phyloP scores from a whole-genome alignment of 1,140 invertebrate genomes.

The Drosophila murphyi region DNA sequence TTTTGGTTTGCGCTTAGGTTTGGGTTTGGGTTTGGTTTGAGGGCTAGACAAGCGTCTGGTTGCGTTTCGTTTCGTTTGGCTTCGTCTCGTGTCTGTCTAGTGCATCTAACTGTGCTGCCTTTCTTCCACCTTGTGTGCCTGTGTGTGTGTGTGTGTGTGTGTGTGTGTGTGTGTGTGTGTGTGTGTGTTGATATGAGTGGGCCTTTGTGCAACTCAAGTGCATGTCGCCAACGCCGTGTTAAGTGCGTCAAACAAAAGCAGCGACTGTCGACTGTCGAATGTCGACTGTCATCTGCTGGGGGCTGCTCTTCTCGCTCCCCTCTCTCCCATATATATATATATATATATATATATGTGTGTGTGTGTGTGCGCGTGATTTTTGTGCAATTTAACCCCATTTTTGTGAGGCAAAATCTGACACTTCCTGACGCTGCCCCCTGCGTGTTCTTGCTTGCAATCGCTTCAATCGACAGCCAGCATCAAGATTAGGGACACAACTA shows the following conservation, averaged over 20 bases:
- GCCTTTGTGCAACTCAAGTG: slow-evolving; percentile 82
- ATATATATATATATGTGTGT: neutral
- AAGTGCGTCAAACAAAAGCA: slow-evolving; percentile 78
- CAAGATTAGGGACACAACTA: slow-evolving; percentile 38
- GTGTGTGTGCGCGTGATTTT: slow-evolving; percentile 63
- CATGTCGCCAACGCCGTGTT: slow-evolving; percentile 83
- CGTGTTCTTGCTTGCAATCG: neutral
- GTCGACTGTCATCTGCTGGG: slow-evolving; percentile 4
- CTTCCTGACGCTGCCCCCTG: slow-evolving; percentile 1
- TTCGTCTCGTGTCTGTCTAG: slow-evolving; percentile 78
- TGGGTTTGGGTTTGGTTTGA: slow-evolving; percentile 28
- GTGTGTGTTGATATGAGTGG: slow-evolving; percentile 21
- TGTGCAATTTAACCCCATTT: slow-evolving; percentile 84
- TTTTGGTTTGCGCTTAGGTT: neutral
- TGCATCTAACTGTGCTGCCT: slow-evolving; percentile 68
- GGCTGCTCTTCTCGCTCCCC: slow-evolving; percentile 10
- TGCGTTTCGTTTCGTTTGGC: slow-evolving; percentile 53
- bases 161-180: slow-evolving; percentile 10
- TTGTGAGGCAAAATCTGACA: slow-evolving; percentile 38
- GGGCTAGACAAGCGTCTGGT: slow-evolving; percentile 58
- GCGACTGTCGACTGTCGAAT: neutral
- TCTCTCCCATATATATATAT: neutral
- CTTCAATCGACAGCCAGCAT: slow-evolving; percentile 14
- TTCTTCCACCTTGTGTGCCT: neutral
- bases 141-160: slow-evolving; percentile 1